Percentiles rank a stretch among this genome's conserved stretches.
phyloP scores from a whole-genome alignment of 2,888 invertebrate genomes.

The Tineola bisselliella region DNA sequence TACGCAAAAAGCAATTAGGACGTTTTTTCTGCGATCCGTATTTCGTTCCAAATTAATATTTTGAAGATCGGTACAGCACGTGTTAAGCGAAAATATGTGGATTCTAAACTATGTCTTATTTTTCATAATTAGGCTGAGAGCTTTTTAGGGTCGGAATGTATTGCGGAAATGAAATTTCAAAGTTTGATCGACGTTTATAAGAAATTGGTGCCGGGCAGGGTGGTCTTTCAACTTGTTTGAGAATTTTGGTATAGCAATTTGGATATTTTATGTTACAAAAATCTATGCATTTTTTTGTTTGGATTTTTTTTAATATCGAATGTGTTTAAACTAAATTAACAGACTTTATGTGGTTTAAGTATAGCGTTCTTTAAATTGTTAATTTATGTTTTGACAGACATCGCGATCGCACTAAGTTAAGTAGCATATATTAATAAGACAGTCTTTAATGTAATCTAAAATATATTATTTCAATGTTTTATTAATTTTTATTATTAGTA shows the following conservation, averaged over 20 bases:
- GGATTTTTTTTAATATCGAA: no score
- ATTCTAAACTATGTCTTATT: conserved; percentile 60
- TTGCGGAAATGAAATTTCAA: conserved; percentile 27
- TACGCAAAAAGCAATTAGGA: conserved; percentile 61
- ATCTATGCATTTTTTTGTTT: no score
- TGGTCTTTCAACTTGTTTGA: conserved; percentile 29
- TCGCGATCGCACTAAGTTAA: no score
- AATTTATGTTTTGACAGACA: no score
- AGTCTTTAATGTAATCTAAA: no score
- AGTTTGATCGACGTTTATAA: conserved; percentile 20
- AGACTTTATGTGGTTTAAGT: no score
- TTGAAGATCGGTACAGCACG: conserved; percentile 51
- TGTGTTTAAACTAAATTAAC: no score
- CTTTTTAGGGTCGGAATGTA: conserved; percentile 2
- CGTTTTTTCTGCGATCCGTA: conserved; percentile 38
- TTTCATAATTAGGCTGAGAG: conserved; percentile 63
- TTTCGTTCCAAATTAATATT: conserved; percentile 58
- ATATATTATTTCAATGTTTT: no score
- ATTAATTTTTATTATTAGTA: no score
- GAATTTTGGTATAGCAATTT: background rate
- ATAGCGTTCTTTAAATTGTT: no score
- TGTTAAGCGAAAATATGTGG: conserved; percentile 52
- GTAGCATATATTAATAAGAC: no score
- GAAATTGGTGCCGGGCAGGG: conserved; percentile 18
- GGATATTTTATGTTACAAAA: no score